Evolutionary conservation across 2,888 invertebrate genomes (phyloP).

Genomic region (Hydrotaea cyrtoneurina): DNA sequence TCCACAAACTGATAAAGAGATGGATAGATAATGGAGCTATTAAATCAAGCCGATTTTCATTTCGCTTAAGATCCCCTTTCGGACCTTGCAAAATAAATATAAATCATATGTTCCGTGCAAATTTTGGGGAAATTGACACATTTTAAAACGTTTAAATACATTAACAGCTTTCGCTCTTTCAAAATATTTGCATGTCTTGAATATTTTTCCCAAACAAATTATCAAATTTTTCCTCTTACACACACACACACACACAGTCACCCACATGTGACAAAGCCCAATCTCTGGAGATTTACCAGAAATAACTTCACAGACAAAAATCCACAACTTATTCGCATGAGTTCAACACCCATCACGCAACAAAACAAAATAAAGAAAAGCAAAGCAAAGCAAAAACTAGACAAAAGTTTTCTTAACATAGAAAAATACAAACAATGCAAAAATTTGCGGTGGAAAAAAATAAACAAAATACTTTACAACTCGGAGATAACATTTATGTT

Average conservation of each 20-base stretch:
- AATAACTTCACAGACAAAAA: constrained; percentile 22
- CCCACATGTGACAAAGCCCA: neutral
- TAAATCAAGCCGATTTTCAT: no score
- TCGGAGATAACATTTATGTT: constrained; percentile 20
- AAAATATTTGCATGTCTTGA: neutral
- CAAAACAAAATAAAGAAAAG: constrained; percentile 12
- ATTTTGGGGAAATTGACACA: no score
- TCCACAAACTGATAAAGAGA: no score
- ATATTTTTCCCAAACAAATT: neutral
- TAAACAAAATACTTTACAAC: constrained; percentile 33
- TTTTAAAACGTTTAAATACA: no score
- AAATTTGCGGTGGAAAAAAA: constrained; percentile 2
- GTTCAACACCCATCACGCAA: no score
- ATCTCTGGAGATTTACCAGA: neutral
- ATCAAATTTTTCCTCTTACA: neutral
- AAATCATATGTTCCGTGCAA: no score
- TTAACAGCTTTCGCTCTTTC: no score
- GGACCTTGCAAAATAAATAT: no score
- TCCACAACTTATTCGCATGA: neutral
- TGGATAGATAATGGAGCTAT: no score
- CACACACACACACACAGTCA: neutral
- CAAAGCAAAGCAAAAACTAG: neutral
- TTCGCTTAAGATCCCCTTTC: no score
- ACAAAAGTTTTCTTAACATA: constrained; percentile 20
- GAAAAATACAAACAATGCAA: constrained; percentile 15